phyloP scores from a whole-genome alignment of 2,888 invertebrate species.

The Oligia fasciuncula region DNA sequence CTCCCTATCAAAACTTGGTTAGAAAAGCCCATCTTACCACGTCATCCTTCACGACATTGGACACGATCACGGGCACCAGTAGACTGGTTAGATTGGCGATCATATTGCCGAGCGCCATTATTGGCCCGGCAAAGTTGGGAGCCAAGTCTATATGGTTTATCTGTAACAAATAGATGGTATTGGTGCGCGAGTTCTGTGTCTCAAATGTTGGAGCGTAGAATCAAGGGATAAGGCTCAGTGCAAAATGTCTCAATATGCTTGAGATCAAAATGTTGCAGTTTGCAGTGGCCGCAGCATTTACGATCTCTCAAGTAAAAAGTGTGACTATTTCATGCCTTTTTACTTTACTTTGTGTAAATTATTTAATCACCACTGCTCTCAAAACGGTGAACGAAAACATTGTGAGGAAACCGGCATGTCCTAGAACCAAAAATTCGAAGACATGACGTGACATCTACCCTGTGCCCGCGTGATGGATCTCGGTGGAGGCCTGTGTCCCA shows the following conservation, averaged over 20 bases:
- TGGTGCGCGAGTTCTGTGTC: background rate
- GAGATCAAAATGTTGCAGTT: background rate
- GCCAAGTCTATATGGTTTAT: constrained; percentile 95
- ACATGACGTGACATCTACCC: background rate
- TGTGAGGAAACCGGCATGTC: background rate
- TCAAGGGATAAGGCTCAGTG: background rate
- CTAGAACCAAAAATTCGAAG: background rate
- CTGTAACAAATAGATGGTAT: constrained; percentile 74
- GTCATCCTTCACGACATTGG: constrained; percentile 91
- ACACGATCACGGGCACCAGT: constrained; percentile 92
- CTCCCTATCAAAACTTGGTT: background rate
- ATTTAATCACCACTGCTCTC: background rate
- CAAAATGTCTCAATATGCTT: background rate
- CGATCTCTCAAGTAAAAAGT: background rate
- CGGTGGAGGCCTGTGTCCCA: background rate
- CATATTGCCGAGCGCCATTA: constrained; percentile 95
- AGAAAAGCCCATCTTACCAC: constrained; percentile 65
- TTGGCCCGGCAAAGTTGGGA: constrained; percentile 94
- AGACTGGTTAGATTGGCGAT: constrained; percentile 93
- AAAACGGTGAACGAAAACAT: background rate
- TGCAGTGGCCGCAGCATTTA: background rate
- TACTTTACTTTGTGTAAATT: background rate
- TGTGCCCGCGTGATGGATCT: too few species aligned
- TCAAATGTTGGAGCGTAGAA: constrained; percentile 2
- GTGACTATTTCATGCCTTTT: background rate